Evolutionary conservation across 1,140 invertebrate genomes (phyloP), one percentile per base, ranked within the genome.

Genomic region (Drosophila hydei): DNA sequence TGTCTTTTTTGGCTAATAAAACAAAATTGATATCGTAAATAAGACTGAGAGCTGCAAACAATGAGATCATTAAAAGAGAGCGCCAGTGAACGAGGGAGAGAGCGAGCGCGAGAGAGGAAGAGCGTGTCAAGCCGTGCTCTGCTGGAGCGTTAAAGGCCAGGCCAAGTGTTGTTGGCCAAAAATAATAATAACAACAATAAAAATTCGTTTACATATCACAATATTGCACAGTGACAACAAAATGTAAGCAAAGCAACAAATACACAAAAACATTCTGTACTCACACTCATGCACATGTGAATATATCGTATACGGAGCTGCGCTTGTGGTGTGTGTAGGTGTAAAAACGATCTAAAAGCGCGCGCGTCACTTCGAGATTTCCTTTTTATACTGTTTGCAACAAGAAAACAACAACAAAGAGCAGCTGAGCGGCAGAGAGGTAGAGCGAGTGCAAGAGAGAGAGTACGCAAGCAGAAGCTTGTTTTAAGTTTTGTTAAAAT

Each of bases 11-110:
- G 80, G 80, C 73, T 80, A 80, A 85, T 85, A 85, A 85, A 85
- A 77, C 73, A 85, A 88, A 88, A 83, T 88, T 88, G 61, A 83
- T 88, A 88, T 88, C 83, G 83, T 88, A 88, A 88, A 67, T 51
- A 43, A 59, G 67, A 54, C 21, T 67, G 63, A 79, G 76, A 76
- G 50, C 60, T 62, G 60, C 55, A 74, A 65, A 43, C 45, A 67
- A 75, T 88, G 83, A 87, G 83, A 88, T 88, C 84, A 83, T 87
- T 68, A 63, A 74, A 69, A 74, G 59, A 45, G 43, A 16, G 43
- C 7, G 14, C 25, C 27, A 19, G 14, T 43, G 19, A 51, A 25
- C 45, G 54, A 42, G 38, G 43, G 43, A 45, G 19, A 62, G 45
- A 60, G 16, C 27, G 27, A 33, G 38, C 25, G n/a, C 52, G 38